Base-by-base conservation (phyloP, 2,113 vertebrate genomes). In the Micromys minutus region DNA sequence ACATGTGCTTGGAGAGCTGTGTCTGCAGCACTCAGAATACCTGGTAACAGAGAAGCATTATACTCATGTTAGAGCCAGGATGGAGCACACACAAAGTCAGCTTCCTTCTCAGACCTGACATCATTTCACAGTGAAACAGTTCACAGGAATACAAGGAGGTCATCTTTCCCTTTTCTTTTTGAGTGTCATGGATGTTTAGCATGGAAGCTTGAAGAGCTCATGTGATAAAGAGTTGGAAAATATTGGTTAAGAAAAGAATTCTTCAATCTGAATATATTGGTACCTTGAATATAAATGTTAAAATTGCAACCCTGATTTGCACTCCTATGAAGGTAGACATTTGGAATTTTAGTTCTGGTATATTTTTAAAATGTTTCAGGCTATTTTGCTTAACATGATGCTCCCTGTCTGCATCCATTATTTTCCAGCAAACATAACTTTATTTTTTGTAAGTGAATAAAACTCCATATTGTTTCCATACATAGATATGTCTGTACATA, bases 151-250 rank as follows among this genome's bases (percentile, higher is more conserved):
- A 76, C 63, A 22, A 86, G 47, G 16, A 50, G 9, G 34, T 79
- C 12, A 29, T n/a, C 77, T 84, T 6, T n/a, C 7, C n/a, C 7
- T 9, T 69, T 42, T 65, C 74, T 83, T 79, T 94, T 94, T 77
- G 67, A 77, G 67, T 72, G 5, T 47, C 57, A 72, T 90, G 90
- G 45, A 34, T 2, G 1, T 72, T 94, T 93, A 77, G 17, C 80
- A 86, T 52, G 42, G 90, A 96, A 90, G 59, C n/a, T 89, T 24
- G 4, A 86, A 93, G 77, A 67, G 39, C 4, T 89, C 72, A 2
- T 50, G 19, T 65, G 39, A 69, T 26, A 50, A 74, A 22, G 52
- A 24, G 8, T 36, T 86, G 31, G 26, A 77, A 83, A 36, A 95
- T 42, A 50, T 59, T 71, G 52, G 45, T 87, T 87, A 65, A 84